Percentiles rank a stretch among this genome's conserved stretches.
These are phyloP conservation scores for Mionectes macconnelli DNA, from an alignment of 2,113 vertebrate species.

Conservation along the genomic window DNA sequence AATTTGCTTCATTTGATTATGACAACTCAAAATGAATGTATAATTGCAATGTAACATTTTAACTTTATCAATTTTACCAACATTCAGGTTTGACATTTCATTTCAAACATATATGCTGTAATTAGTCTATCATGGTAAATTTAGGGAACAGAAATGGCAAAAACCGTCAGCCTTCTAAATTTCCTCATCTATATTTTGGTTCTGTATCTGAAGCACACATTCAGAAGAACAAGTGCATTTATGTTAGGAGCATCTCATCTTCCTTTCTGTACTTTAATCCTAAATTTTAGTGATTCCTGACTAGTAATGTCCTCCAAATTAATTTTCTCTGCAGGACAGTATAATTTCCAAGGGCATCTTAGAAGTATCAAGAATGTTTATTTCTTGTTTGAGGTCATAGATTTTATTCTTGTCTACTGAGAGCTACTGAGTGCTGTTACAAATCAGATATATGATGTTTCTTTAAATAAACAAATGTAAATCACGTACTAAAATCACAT, in stretches of 20 bases:
- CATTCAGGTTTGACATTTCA: background rate
- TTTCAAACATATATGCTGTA: background rate
- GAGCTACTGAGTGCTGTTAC: background rate
- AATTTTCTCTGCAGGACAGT: background rate
- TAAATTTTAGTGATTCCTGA: background rate
- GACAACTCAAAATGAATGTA: background rate
- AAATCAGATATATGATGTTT: background rate
- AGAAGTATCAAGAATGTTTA: background rate
- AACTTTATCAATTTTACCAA: background rate
- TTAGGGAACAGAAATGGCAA: background rate
- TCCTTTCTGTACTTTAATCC: background rate
- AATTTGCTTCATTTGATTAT: background rate
- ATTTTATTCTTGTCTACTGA: background rate
- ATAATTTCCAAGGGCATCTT: background rate
- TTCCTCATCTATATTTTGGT: background rate
- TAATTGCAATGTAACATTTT: background rate
- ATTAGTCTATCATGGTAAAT: background rate
- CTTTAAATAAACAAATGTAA: conserved; percentile 19
- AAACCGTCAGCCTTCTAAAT: background rate
- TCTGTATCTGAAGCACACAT: background rate
- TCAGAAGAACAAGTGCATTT: background rate
- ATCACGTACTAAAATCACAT: background rate
- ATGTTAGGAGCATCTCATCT: background rate
- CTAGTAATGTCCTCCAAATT: background rate
- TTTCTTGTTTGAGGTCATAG: background rate